Evolutionary conservation across 2,113 vertebrate genomes (phyloP).

Genomic region (Apus apus): DNA sequence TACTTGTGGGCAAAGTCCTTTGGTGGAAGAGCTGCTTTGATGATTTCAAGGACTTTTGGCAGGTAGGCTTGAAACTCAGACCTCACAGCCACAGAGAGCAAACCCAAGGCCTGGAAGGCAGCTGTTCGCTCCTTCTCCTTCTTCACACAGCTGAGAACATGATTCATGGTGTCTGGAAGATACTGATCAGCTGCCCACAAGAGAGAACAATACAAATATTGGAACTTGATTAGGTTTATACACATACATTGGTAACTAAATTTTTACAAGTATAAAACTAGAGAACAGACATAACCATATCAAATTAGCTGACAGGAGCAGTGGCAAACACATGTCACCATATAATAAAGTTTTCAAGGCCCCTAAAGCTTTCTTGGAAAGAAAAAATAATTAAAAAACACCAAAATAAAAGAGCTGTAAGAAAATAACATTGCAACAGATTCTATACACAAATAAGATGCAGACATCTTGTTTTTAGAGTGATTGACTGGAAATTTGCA

Average conservation of each 20-base stretch:
- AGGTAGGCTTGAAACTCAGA: constrained; percentile 93
- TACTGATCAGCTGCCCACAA: constrained; percentile 87
- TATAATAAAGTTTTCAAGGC: background rate
- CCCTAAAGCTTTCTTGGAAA: background rate
- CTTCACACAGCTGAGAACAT: constrained; percentile 92
- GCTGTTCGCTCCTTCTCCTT: constrained; percentile 96
- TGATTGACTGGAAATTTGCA: background rate
- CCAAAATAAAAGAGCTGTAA: background rate
- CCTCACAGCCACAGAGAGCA: constrained; percentile 93
- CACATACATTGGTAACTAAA: background rate
- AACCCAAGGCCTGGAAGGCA: constrained; percentile 94
- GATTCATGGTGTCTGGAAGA: constrained; percentile 94
- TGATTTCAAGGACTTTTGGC: constrained; percentile 93
- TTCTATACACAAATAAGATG: background rate
- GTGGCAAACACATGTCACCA: background rate
- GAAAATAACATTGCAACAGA: background rate
- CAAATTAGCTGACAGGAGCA: background rate
- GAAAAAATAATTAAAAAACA: background rate
- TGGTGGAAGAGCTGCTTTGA: constrained; percentile 93
- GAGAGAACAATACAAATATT: background rate
- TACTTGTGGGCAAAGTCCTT: constrained; percentile 99
- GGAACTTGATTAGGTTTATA: background rate
- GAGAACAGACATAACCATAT: background rate
- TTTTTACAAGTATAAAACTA: background rate
- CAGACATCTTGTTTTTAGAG: background rate